Evolutionary conservation across 2,113 vertebrate species (phyloP).

Genomic region (Perca fluviatilis): DNA sequence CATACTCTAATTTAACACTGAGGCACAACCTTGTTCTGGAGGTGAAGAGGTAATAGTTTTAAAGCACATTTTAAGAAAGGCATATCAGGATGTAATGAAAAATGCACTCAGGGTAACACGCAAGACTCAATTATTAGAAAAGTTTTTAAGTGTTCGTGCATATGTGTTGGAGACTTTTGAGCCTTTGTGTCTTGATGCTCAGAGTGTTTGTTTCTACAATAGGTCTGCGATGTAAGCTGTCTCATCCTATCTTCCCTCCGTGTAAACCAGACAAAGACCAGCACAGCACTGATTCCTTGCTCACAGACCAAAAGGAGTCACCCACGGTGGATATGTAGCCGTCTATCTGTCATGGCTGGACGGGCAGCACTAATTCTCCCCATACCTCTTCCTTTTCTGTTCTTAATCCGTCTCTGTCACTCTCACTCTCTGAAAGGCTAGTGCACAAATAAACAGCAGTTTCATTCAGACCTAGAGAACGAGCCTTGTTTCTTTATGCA

Average conservation of each 20-base stretch:
- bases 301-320: conserved; percentile 34
- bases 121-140: conserved; percentile 13
- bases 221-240: conserved; percentile 16
- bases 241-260: conserved; percentile 15
- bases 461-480: conserved; percentile 48
- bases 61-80: conserved; percentile 65
- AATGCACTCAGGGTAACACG: conserved; percentile 27
- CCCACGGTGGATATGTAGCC: conserved; percentile 35
- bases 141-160: conserved; percentile 52
- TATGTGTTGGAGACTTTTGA: conserved; percentile 24
- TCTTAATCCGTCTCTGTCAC: conserved; percentile 52
- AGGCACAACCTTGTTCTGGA: conserved; percentile 60
- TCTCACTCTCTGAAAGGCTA: conserved; percentile 40
- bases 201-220: conserved; percentile 12
- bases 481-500: conserved; percentile 42
- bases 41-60: conserved; percentile 57
- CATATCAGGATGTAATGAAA: conserved; percentile 61
- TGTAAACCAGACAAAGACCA: conserved; percentile 48
- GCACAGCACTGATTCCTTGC: conserved; percentile 28
- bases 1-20: conserved; percentile 35
- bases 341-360: conserved; percentile 49
- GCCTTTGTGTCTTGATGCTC: conserved; percentile 25
- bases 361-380: conserved; percentile 38
- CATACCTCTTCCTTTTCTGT: conserved; percentile 16
- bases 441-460: conserved; percentile 48